These are phyloP conservation scores for Hemicordylus capensis DNA, from an alignment of 2,113 vertebrate species.

Conservation along the genomic window DNA sequence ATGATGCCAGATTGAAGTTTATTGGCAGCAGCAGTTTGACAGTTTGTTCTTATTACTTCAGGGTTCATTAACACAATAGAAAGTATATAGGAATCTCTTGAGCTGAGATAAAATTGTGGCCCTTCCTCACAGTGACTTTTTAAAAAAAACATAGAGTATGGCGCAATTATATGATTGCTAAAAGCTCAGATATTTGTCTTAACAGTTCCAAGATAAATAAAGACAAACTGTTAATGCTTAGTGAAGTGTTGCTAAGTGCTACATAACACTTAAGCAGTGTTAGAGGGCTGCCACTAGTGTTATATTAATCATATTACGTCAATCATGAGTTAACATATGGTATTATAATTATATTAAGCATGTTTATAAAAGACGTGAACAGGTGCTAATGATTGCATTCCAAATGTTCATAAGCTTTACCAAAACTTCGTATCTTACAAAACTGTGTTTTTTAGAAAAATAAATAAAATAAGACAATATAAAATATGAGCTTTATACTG, in stretches of 20 bases:
- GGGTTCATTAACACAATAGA: not conserved
- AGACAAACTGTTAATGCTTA: not conserved
- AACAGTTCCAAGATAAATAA: conserved; percentile 4
- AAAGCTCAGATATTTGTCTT: not conserved
- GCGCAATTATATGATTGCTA: not conserved
- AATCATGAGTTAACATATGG: conserved; percentile 45
- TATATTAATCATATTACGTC: conserved; percentile 45
- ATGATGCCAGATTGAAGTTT: not conserved
- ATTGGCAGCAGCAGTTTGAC: conserved; percentile 4
- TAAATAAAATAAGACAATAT: too few species aligned
- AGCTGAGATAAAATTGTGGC: not conserved
- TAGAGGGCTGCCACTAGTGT: not conserved
- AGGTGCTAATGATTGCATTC: conserved; percentile 35
- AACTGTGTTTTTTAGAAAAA: not conserved
- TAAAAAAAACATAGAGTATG: not conserved
- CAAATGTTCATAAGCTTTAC: conserved; percentile 41
- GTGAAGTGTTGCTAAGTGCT: conserved; percentile 16
- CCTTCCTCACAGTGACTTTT: not conserved
- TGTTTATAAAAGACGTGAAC: conserved; percentile 46
- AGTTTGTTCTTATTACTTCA: conserved; percentile 9
- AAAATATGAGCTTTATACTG: too few species aligned
- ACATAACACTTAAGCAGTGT: not conserved
- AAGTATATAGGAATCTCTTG: not conserved
- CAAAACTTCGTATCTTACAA: conserved; percentile 27
- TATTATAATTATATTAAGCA: conserved; percentile 53